Conservation (phyloP, 2,888 invertebrate species). For the Gasteruption jaculator region DNA sequence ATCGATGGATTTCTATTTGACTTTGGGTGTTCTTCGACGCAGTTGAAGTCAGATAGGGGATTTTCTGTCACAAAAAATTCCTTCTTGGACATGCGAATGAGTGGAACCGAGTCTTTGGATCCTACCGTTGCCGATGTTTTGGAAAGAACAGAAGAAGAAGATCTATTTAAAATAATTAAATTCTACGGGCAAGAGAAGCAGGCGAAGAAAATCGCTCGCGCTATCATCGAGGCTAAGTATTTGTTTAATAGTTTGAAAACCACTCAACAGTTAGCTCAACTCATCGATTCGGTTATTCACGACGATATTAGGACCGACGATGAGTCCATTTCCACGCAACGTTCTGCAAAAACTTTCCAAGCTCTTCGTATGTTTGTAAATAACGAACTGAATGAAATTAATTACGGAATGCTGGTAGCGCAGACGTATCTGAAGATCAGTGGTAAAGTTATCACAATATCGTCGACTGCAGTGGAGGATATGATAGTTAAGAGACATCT, state of each 20-base stretch:
- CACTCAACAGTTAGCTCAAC: constrained; percentile 75
- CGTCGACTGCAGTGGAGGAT: constrained; percentile 93
- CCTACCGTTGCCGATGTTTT: constrained; percentile 86
- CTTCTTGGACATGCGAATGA: constrained; percentile 95
- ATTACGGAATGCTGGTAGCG: constrained; percentile 79
- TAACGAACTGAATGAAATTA: constrained; percentile 92
- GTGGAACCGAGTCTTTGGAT: constrained; percentile 65
- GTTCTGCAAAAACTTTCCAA: constrained; percentile 90
- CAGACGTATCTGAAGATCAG: constrained; percentile 71
- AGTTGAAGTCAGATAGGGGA: constrained; percentile 81
- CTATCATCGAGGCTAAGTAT: constrained; percentile 78
- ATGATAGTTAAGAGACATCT: constrained; percentile 89
- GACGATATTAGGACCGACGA: constrained; percentile 63
- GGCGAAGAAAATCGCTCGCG: constrained; percentile 81
- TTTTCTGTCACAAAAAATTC: constrained; percentile 84
- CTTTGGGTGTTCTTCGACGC: constrained; percentile 95
- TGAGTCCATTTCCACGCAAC: constrained; percentile 70
- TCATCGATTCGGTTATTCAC: constrained; percentile 64
- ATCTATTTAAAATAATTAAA: constrained; percentile 80
- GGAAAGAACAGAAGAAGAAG: constrained; percentile 71
- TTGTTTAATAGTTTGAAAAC: constrained; percentile 72
- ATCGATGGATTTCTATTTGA: constrained; percentile 89
- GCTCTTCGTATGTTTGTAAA: constrained; percentile 94
- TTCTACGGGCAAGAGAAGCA: constrained; percentile 88
- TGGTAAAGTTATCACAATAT: constrained; percentile 76